Conservation (phyloP, 2,113 vertebrate species). For the Crotophaga sulcirostris region DNA sequence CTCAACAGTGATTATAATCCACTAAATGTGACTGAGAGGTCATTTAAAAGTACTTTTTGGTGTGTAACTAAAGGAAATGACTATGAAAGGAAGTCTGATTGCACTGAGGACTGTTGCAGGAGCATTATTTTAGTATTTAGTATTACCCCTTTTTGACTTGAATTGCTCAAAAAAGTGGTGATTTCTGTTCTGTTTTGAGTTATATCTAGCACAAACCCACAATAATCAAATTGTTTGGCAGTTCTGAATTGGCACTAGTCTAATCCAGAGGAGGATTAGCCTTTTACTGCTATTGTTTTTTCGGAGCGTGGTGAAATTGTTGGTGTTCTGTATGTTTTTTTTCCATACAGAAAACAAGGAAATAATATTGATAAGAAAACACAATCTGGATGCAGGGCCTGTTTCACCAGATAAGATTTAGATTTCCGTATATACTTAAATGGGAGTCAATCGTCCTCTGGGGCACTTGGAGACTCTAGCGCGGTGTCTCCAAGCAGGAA, state of each 20-base stretch:
- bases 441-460: constrained; percentile 47
- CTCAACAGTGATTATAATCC: background rate
- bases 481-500: background rate
- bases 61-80: background rate
- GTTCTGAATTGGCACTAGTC: background rate
- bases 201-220: background rate
- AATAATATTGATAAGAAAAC: constrained; percentile 83
- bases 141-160: background rate
- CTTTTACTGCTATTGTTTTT: constrained; percentile 24
- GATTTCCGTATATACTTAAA: constrained; percentile 63
- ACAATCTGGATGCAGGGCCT: constrained; percentile 73
- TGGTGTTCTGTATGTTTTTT: constrained; percentile 5
- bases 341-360: constrained; percentile 64
- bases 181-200: constrained; percentile 16
- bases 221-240: background rate
- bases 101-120: background rate
- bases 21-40: background rate
- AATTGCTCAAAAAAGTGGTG: background rate
- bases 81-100: background rate
- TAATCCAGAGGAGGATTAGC: background rate
- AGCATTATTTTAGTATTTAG: background rate
- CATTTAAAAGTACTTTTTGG: background rate
- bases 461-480: background rate
- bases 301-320: constrained; percentile 1
- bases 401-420: constrained; percentile 79